Evolutionary conservation across 2,113 vertebrate genomes (phyloP).

Genomic region (Psilopogon haemacephalus): DNA sequence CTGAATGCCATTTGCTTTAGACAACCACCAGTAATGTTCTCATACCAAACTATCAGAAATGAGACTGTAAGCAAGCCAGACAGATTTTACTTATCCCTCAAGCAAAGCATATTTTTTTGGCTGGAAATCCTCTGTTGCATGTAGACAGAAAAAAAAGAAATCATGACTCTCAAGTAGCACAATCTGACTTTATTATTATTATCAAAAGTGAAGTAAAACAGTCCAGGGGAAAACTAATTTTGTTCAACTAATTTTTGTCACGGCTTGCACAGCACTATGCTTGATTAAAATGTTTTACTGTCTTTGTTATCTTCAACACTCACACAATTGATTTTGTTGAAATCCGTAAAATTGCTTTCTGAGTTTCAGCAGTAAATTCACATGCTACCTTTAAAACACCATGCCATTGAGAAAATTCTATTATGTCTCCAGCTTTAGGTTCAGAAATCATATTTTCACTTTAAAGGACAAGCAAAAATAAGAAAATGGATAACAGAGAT

Average conservation of each 20-base stretch:
- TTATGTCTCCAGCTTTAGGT: neutral
- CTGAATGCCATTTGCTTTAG: neutral
- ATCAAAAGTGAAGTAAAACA: neutral
- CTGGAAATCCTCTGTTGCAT: neutral
- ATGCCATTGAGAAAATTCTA: neutral
- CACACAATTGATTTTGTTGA: neutral
- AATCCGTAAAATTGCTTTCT: neutral
- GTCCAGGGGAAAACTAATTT: neutral
- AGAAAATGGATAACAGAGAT: neutral
- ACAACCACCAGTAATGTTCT: neutral
- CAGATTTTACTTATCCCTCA: neutral
- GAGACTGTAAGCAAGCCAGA: neutral
- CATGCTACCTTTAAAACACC: neutral
- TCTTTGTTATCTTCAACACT: neutral
- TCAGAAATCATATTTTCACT: neutral
- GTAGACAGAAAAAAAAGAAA: neutral
- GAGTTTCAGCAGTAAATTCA: neutral
- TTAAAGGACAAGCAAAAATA: neutral
- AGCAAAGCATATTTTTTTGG: neutral
- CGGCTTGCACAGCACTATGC: neutral
- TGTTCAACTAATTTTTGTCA: neutral
- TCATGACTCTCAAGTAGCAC: neutral
- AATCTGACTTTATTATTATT: neutral
- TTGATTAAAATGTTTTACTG: neutral
- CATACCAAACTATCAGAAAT: neutral